phyloP scores from a whole-genome alignment of 2,888 invertebrate genomes.

The Exocentrus adspersus region DNA sequence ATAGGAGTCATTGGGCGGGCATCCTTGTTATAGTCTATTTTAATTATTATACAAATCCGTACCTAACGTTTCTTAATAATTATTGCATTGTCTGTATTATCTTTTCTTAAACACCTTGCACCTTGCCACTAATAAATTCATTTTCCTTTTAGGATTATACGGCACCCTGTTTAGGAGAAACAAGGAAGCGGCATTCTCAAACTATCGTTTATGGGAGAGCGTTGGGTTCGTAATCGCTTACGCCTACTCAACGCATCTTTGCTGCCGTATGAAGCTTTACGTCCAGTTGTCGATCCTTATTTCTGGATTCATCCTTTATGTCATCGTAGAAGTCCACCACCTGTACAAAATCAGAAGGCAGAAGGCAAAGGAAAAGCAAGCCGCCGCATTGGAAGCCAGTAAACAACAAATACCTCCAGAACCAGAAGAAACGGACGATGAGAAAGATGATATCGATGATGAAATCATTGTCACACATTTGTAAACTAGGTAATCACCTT shows the following conservation, averaged over 20 bases:
- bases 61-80: too few relatives aligned
- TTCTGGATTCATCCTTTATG: slow-evolving; percentile 80
- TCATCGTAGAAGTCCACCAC: slow-evolving; percentile 83
- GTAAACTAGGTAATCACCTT: slow-evolving; percentile 60
- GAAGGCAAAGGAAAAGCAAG: slow-evolving; percentile 72
- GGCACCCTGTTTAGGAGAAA: slow-evolving; percentile 87
- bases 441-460: slow-evolving; percentile 88
- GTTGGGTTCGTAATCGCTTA: slow-evolving; percentile 91
- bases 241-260: slow-evolving; percentile 87
- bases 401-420: slow-evolving; percentile 61
- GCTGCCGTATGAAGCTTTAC: slow-evolving; percentile 87
- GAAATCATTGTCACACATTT: slow-evolving; percentile 88
- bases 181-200: slow-evolving; percentile 92
- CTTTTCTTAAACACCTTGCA: too few relatives aligned
- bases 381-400: slow-evolving; percentile 73
- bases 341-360: slow-evolving; percentile 81
- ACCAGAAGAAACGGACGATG: slow-evolving; percentile 84
- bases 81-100: too few relatives aligned
- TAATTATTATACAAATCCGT: too few relatives aligned
- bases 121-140: too few relatives aligned
- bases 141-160: slow-evolving; percentile 81
- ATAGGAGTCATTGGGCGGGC: too few relatives aligned
- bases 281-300: slow-evolving; percentile 82
- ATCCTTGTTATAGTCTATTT: too few relatives aligned
- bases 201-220: slow-evolving; percentile 90